These are phyloP conservation scores for Leptobrachium leishanense DNA, from an alignment of 2,113 vertebrate genomes.

Conservation along the genomic window DNA sequence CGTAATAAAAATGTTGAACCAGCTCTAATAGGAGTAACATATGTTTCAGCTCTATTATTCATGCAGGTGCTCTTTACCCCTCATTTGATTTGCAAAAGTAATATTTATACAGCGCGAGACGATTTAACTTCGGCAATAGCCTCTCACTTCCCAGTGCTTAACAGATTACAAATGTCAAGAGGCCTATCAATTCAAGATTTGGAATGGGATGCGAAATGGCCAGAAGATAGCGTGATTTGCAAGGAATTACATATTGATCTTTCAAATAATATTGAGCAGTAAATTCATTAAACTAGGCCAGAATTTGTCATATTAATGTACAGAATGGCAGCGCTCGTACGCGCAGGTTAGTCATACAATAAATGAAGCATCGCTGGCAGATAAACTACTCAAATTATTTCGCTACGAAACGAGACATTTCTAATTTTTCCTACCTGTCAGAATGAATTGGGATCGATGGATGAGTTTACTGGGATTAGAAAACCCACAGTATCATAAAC, in stretches of 20 bases:
- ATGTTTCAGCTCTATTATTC: slow-evolving; percentile 37
- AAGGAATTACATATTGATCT: slow-evolving; percentile 31
- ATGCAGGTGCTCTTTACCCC: slow-evolving; percentile 41
- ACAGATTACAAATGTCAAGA: slow-evolving; percentile 21
- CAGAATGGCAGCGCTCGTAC: background rate
- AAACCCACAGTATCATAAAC: no score
- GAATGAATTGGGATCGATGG: no score
- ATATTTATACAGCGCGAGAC: slow-evolving; percentile 34
- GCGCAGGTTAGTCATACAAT: background rate
- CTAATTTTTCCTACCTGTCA: background rate
- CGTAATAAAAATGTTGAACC: slow-evolving; percentile 32
- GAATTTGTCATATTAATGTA: slow-evolving; percentile 10
- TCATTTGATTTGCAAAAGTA: slow-evolving; percentile 41
- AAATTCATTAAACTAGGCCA: slow-evolving; percentile 20
- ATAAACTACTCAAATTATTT: background rate
- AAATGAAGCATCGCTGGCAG: background rate
- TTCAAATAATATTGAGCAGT: slow-evolving; percentile 2
- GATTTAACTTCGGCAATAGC: slow-evolving; percentile 3
- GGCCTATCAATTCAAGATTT: background rate
- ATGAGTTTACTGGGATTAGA: no score
- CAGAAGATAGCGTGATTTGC: slow-evolving; percentile 12
- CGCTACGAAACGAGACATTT: background rate
- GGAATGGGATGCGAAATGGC: slow-evolving; percentile 24
- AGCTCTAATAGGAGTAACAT: slow-evolving; percentile 36
- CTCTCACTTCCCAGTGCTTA: slow-evolving; percentile 21